Conservation (phyloP, 2,888 invertebrate species). For the Andrena chrysosceles region DNA sequence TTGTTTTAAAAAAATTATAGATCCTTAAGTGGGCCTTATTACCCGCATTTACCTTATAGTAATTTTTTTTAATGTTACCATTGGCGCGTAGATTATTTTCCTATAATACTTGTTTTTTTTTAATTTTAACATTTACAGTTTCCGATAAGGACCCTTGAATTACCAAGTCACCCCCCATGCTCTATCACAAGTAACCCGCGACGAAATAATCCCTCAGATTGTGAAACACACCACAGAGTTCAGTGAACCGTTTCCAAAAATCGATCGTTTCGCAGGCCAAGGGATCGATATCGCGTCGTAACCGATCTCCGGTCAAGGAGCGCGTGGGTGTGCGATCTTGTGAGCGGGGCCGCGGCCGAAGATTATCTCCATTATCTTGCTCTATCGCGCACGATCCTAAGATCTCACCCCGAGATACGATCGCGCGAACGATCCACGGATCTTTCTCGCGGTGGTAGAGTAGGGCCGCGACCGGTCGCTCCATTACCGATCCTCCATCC, state of each 20-base stretch:
- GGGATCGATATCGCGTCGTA: slow-evolving; percentile 45
- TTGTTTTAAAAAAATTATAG: too few species aligned
- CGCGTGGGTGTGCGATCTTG: slow-evolving; percentile 80
- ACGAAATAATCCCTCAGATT: not conserved
- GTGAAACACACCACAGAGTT: not conserved
- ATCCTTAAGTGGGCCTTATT: too few species aligned
- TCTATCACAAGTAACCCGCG: not conserved
- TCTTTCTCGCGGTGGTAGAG: slow-evolving; percentile 59
- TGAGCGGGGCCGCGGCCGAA: slow-evolving; percentile 77
- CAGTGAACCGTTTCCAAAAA: slow-evolving; percentile 46
- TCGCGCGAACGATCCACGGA: slow-evolving; percentile 71
- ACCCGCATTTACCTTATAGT: too few species aligned
- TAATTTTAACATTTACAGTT: too few species aligned
- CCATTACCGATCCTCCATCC: slow-evolving; percentile 71
- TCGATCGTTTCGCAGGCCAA: slow-evolving; percentile 23
- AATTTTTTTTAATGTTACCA: too few species aligned
- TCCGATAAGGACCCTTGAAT: too few species aligned
- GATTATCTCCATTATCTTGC: slow-evolving; percentile 82
- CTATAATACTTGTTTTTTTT: too few species aligned
- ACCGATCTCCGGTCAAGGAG: slow-evolving; percentile 52
- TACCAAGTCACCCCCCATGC: too few species aligned
- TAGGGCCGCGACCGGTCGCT: slow-evolving; percentile 71
- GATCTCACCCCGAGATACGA: slow-evolving; percentile 82
- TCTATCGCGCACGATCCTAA: slow-evolving; percentile 82
- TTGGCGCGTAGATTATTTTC: too few species aligned